Evolutionary conservation across 2,888 invertebrate genomes (phyloP).

Genomic region (Strigamia maritima): DNA sequence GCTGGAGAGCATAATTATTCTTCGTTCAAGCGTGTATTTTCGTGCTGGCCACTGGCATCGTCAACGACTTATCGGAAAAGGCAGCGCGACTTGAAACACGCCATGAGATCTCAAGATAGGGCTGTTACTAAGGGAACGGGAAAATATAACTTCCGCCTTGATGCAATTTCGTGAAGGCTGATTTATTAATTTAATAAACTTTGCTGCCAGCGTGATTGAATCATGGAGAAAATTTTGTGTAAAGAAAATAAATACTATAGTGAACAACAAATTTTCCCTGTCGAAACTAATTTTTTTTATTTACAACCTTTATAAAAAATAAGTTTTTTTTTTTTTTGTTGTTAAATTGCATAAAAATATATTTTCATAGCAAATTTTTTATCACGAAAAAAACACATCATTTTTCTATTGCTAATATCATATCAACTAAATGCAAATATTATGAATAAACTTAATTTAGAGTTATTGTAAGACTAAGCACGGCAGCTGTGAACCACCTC

Average conservation of each 20-base stretch:
- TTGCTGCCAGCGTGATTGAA: neutral
- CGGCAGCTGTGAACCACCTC: neutral
- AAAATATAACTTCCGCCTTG: conserved; percentile 1
- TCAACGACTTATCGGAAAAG: conserved; percentile 9
- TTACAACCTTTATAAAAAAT: too few relatives aligned
- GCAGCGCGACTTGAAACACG: neutral
- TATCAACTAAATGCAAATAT: neutral
- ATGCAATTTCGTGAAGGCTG: conserved; percentile 1
- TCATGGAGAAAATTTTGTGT: neutral
- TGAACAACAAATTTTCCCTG: neutral
- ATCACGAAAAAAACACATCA: neutral
- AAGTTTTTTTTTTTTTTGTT: too few relatives aligned
- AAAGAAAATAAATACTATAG: neutral
- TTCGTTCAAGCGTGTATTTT: neutral
- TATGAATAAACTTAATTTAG: neutral
- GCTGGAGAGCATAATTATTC: neutral
- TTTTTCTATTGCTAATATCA: neutral
- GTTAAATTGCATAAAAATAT: too few relatives aligned
- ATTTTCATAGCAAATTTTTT: too few relatives aligned
- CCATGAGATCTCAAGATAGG: neutral
- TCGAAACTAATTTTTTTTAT: neutral
- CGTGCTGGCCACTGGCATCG: neutral
- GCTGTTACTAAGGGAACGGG: neutral
- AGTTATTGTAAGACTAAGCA: neutral
- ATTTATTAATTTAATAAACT: conserved; percentile 24